These are phyloP conservation scores for Galeruca laticollis DNA, from an alignment of 2,888 invertebrate genomes.

Conservation along the genomic window DNA sequence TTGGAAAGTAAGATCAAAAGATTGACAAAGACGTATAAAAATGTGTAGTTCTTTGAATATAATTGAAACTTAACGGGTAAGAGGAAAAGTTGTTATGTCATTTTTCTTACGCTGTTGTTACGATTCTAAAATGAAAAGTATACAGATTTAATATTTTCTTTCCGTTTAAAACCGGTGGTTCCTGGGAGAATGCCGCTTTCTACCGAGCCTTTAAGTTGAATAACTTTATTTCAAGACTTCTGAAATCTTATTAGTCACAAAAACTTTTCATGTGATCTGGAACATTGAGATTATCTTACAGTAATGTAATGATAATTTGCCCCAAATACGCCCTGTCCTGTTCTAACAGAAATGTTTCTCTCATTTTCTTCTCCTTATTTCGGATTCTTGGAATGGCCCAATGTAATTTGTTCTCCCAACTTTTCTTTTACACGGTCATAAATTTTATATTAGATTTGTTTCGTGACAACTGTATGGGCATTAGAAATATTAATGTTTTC, in stretches of 20 bases:
- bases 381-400: slow-evolving; percentile 24
- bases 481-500: slow-evolving; percentile 34
- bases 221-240: slow-evolving; percentile 51
- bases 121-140: too few relatives aligned
- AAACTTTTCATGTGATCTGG: slow-evolving; percentile 50
- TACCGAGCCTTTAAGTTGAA: too few relatives aligned
- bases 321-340: slow-evolving; percentile 34
- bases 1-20: too few relatives aligned
- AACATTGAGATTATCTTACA: slow-evolving; percentile 46
- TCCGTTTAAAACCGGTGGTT: too few relatives aligned
- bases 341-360: slow-evolving; percentile 42
- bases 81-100: too few relatives aligned
- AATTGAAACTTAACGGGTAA: too few relatives aligned
- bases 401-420: slow-evolving; percentile 39
- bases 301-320: slow-evolving; percentile 49
- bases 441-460: slow-evolving; percentile 41
- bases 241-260: slow-evolving; percentile 48
- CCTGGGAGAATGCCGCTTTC: too few relatives aligned
- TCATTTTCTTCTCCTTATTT: slow-evolving; percentile 42
- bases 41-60: too few relatives aligned
- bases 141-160: too few relatives aligned
- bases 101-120: too few relatives aligned
- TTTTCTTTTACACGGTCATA: slow-evolving; percentile 34
- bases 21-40: too few relatives aligned
- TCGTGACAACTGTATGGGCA: slow-evolving; percentile 36